Percentiles rank a stretch among this genome's conserved stretches.
Conservation (phyloP, 1,140 invertebrate genomes). For the Drosophila carrolli region DNA sequence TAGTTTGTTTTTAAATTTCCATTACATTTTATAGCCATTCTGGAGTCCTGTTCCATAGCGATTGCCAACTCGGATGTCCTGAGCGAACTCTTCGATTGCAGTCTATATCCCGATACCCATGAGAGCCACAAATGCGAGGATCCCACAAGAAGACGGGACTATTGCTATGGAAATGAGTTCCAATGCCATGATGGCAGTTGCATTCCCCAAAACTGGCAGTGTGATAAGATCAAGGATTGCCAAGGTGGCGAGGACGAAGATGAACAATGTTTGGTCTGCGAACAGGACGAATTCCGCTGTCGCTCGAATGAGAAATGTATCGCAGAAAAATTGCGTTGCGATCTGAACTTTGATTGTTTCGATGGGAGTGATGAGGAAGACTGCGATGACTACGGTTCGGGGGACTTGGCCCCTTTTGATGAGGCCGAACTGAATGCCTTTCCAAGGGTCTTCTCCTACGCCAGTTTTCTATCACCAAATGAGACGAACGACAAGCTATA, state of each 20-base stretch:
- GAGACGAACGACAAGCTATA: slow-evolving; percentile 76
- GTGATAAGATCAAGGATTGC: slow-evolving; percentile 89
- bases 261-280: slow-evolving; percentile 86
- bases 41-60: slow-evolving; percentile 87
- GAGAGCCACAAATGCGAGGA: slow-evolving; percentile 84
- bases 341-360: slow-evolving; percentile 92
- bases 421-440: slow-evolving; percentile 72
- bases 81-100: slow-evolving; percentile 87
- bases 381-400: slow-evolving; percentile 83
- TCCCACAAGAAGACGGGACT: slow-evolving; percentile 80
- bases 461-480: slow-evolving; percentile 77
- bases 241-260: slow-evolving; percentile 88
- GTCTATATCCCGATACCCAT: slow-evolving; percentile 86
- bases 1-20: slow-evolving; percentile 5
- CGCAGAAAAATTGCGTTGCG: slow-evolving; percentile 90
- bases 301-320: slow-evolving; percentile 88
- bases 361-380: slow-evolving; percentile 91
- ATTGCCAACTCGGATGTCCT: slow-evolving; percentile 86
- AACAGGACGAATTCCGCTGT: slow-evolving; percentile 86
- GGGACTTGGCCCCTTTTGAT: slow-evolving; percentile 59
- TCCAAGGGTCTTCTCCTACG: slow-evolving; percentile 75
- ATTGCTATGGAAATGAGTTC: slow-evolving; percentile 87
- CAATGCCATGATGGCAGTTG: slow-evolving; percentile 88
- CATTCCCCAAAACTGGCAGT: slow-evolving; percentile 87
- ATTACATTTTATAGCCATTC: slow-evolving; percentile 83